phyloP scores from a whole-genome alignment of 2,797 vertebrate species.

The Mormyrops attenuatus region DNA sequence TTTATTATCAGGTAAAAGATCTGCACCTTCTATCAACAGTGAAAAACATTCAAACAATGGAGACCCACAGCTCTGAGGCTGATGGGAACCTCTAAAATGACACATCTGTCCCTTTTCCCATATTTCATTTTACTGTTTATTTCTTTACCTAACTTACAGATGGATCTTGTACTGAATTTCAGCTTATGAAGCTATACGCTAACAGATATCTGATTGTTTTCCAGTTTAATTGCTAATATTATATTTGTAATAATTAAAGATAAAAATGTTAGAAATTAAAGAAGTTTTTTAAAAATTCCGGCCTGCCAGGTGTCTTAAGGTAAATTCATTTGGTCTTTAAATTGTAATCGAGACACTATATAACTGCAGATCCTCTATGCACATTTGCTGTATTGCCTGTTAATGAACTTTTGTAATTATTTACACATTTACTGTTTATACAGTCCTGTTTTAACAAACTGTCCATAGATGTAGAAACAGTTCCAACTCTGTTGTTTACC shows the following conservation, averaged over 20 bases:
- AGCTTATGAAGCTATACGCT: not conserved
- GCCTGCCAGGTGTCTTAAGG: not conserved
- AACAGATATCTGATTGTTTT: not conserved
- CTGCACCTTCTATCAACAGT: not conserved
- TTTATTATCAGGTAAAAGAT: not conserved
- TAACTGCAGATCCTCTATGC: not conserved
- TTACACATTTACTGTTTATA: not conserved
- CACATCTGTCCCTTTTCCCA: not conserved
- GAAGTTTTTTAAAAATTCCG: not conserved
- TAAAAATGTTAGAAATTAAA: not conserved
- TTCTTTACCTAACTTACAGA: not conserved
- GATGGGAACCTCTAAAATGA: not conserved
- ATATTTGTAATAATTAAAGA: not conserved
- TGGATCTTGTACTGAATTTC: not conserved
- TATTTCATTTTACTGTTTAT: not conserved
- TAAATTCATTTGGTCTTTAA: not conserved
- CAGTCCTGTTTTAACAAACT: not conserved
- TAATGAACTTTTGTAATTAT: not conserved
- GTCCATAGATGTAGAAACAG: not conserved
- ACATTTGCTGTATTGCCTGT: not conserved
- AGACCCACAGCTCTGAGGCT: not conserved
- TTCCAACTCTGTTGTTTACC: conserved; percentile 1
- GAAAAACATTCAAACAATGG: not conserved
- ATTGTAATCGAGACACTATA: not conserved
- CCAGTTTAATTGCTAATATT: not conserved